Base-by-base conservation (phyloP, 2,113 vertebrate genomes). In the Aspidoscelis tigris region DNA sequence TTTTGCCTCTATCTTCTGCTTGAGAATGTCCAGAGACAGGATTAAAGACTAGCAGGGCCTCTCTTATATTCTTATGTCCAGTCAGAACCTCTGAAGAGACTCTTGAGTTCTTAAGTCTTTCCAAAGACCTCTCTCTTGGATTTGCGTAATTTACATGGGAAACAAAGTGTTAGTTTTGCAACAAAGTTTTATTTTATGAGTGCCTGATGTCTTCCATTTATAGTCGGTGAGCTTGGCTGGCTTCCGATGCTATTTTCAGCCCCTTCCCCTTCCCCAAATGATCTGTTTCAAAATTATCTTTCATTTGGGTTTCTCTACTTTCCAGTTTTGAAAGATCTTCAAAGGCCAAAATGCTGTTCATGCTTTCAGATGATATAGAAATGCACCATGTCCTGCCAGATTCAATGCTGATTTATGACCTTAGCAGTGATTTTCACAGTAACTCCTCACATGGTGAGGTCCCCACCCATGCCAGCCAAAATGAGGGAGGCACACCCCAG, bases 341-440 rank as follows among this genome's bases (percentile, higher is more conserved):
- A 84, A 61, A 84, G 14, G 21, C 20, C 41, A 33, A 88, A 73
- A 33, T 74, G 69, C 3, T 47, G 11, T 1, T 66, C 2, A 33
- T 75, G 26, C 53, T 75, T 89, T 87, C 81, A 64, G 84, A 44
- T 20, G 41, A n/a, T 84, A 39, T n/a, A 88, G 82, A 91, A 5
- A 91, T 74, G 55, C 61, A 53, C 3, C 72, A 53, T 55, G 53
- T 3, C 47, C 86, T 89, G 83, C 84, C 65, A 44, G 50, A 22
- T 64, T 71, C 76, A 89, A 83, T 50, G 1, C 16, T 55, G 77
- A 24, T 76, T 90, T 9, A 72, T 53, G 39, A 75, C 2, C 24
- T 70, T 66, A 87, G 44, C 43, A 65, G 10, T 7, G 66, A 39
- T 18, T 20, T 20, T n/a, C 78, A 22, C 47, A 2, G 26, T 24